Evolutionary conservation across 2,113 vertebrate genomes (phyloP), one percentile per base, ranked within the genome.

Genomic region (Climacteris rufus): DNA sequence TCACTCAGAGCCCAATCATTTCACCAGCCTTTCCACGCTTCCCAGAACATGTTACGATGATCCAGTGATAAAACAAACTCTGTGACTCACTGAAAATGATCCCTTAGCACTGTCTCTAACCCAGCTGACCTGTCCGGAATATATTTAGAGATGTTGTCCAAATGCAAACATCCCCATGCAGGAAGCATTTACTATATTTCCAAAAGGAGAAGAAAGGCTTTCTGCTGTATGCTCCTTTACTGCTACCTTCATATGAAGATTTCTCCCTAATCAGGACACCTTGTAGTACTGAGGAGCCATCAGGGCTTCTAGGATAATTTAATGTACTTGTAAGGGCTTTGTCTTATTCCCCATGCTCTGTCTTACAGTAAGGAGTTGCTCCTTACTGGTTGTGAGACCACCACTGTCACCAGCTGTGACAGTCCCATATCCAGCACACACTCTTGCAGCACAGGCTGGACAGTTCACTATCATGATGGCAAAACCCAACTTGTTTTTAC

Each of bases 381-480:
- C 14, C 56, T 56, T 56, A 15, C 23, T 68, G 74, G 31, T 56
- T 83, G 25, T 23, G 42, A 56, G 37, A 60, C 24, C 20, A 40
- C 4, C 5, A 65, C n/a, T n/a, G n/a, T n/a, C n/a, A n/a, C n/a
- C n/a, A 87, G 27, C 15, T 17, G 10, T 11, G 31, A 27, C 31
- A 71, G 28, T 20, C 30, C 50, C 28, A 9, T 3, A 64, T 1
- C 47, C 42, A 74, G 59, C 9, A 52, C 19, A 35, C 23, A 16
- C 37, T 22, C 8, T 13, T 13, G 25, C 39, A 68, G 86, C 76
- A 42, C 47, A 75, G 31, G 7, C 11, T 6, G 40, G 37, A 28
- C 57, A 52, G 47, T 14, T 65, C 44, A 42, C 7, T 13, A 0
- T 14, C 44, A 33, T 1, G 0, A 35, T 1, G 12, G 56, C 44